Evolutionary conservation across 2,888 invertebrate species (phyloP), one percentile per base, ranked within the genome.

Genomic region (Stratiomys singularior): DNA sequence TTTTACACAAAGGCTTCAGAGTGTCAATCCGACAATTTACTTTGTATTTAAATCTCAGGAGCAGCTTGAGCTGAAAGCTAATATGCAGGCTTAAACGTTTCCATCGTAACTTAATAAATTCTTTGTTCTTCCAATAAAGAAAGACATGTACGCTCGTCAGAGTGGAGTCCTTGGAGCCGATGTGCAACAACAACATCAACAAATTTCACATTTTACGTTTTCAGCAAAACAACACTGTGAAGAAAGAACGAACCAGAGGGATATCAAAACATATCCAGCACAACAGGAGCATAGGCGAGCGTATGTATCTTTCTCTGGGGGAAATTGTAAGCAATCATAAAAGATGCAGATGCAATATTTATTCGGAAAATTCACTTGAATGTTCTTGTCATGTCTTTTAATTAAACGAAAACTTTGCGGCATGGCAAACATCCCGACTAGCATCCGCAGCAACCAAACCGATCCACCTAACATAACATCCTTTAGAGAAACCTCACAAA

Each of bases 391-490:
- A 72, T 72, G 72, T 72, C 56, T 72, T 72, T 72, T 72, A 72
- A 72, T 72, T 72, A 72, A 72, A 72, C 56, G 58, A 58, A 72
- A 72, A 72, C 72, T 72, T 72, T 72, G 72, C 72, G 72, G 72
- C 28, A 72, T 56, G 18, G 56, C 72, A 72, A 56, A 52, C 56
- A 58, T 72, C 30, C 69, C 72, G 69, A 37, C 44, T 18, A 44
- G 4, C 66, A 66, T 25, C 52, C 25, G 69, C 66, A 66, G 15
- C 37, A 46, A 25, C 69, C 7, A 46, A 47, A 46, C 47, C 46
- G 13, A 69, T 25, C 69, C 69, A 47, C 47, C 46, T 69, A 47
- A 23, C 69, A 69, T 69, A 69, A 28, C n/a, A 2, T 30, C 21
- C 69, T 21, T 21, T 23, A 2, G n/a, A 9, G 52, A 52, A 52